These are phyloP conservation scores for Ruditapes philippinarum DNA, from an alignment of 1,140 invertebrate species.

Conservation along the genomic window DNA sequence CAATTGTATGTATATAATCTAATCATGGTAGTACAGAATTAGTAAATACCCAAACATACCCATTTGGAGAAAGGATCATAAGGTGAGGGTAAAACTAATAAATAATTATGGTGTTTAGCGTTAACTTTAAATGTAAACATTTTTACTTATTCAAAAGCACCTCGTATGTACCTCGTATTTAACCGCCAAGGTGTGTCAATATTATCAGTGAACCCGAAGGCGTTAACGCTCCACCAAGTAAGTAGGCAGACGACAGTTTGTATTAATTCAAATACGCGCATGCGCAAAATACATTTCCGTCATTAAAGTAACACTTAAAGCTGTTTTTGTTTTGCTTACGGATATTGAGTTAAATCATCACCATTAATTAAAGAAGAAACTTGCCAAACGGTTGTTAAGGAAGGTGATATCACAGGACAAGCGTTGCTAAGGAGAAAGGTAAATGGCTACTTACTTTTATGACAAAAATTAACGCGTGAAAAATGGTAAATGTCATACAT, in stretches of 20 bases:
- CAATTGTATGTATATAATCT: too few species aligned
- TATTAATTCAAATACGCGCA: constrained; percentile 18
- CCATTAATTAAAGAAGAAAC: constrained; percentile 19
- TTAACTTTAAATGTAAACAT: too few species aligned
- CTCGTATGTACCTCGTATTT: neutral
- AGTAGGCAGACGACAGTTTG: constrained; percentile 51
- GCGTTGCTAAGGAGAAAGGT: constrained; percentile 43
- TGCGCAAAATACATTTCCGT: constrained; percentile 34
- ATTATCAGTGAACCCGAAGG: constrained; percentile 30
- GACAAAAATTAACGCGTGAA: constrained; percentile 5
- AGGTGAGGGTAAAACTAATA: too few species aligned
- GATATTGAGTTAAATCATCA: constrained; percentile 29
- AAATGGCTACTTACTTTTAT: constrained; percentile 22
- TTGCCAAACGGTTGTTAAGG: constrained; percentile 48
- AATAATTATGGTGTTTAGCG: too few species aligned
- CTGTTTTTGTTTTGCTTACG: constrained; percentile 41
- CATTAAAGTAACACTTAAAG: neutral
- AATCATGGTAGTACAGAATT: too few species aligned
- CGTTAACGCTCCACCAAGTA: constrained; percentile 33
- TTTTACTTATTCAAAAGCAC: too few species aligned
- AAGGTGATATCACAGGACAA: constrained; percentile 42
- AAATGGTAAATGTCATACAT: neutral
- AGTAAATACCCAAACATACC: too few species aligned
- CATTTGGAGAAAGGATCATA: too few species aligned
- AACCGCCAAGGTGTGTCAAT: constrained; percentile 52